phyloP scores from a whole-genome alignment of 2,888 invertebrate species.

The Empis livida region DNA sequence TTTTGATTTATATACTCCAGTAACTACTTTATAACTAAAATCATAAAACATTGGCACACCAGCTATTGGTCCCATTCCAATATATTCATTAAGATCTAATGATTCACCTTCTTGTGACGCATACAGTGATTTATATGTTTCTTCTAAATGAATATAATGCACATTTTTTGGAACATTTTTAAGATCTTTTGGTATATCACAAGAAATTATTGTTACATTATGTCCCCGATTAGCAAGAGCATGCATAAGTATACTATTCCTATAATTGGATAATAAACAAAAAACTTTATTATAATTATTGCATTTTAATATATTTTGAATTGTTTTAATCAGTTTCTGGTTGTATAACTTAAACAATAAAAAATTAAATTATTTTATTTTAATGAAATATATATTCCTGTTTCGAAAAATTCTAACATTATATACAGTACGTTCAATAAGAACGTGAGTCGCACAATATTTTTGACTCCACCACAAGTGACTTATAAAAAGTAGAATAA shows the following conservation, averaged over 20 bases:
- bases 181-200: constrained; percentile 15
- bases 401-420: no score
- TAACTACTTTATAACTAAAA: constrained; percentile 8
- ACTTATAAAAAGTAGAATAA: no score
- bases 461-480: no score
- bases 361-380: no score
- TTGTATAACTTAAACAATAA: no score
- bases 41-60: constrained; percentile 12
- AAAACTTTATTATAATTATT: no score
- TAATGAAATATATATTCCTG: no score
- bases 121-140: constrained; percentile 13
- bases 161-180: constrained; percentile 14
- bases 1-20: constrained; percentile 12
- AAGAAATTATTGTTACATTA: constrained; percentile 19
- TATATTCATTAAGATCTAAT: constrained; percentile 9
- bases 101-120: constrained; percentile 2
- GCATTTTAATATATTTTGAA: no score
- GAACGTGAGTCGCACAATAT: no score
- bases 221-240: constrained; percentile 17
- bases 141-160: constrained; percentile 21
- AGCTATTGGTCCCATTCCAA: constrained; percentile 10
- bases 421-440: no score
- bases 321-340: no score
- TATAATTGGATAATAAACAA: background rate
- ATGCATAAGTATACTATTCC: constrained; percentile 17